These are phyloP conservation scores for Orestias chungarensis DNA, from an alignment of 2,797 vertebrate genomes.

Conservation along the genomic window DNA sequence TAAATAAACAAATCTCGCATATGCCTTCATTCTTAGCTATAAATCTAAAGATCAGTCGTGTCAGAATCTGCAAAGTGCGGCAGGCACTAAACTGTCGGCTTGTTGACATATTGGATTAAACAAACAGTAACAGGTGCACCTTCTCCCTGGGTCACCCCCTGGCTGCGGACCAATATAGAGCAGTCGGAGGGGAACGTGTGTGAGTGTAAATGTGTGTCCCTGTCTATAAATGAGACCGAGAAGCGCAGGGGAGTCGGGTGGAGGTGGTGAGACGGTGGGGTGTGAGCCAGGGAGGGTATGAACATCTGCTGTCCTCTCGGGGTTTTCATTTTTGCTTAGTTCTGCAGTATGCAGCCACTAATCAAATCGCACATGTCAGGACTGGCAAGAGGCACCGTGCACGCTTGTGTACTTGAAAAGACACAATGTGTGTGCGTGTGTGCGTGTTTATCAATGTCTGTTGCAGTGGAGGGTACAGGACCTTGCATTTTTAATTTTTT, in stretches of 20 bases:
- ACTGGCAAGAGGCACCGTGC: constrained; percentile 67
- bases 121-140: constrained; percentile 75
- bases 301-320: constrained; percentile 78
- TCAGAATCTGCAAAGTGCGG: constrained; percentile 28
- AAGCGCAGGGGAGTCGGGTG: constrained; percentile 16
- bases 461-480: constrained; percentile 41
- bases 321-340: constrained; percentile 79
- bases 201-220: constrained; percentile 35
- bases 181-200: constrained; percentile 32
- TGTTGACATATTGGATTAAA: constrained; percentile 65
- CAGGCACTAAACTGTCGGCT: constrained; percentile 40
- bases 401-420: constrained; percentile 45
- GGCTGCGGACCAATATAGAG: constrained; percentile 60
- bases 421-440: constrained; percentile 28
- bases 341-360: constrained; percentile 75
- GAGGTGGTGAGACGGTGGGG: constrained; percentile 23
- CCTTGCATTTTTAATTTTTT: constrained; percentile 12
- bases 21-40: constrained; percentile 27
- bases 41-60: constrained; percentile 53
- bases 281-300: constrained; percentile 51
- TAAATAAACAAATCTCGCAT: constrained; percentile 25
- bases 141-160: constrained; percentile 69
- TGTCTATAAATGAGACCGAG: constrained; percentile 60
- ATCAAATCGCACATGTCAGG: constrained; percentile 80
- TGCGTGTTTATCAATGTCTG: constrained; percentile 38